Conservation (phyloP, 2,113 vertebrate species). For the Poeciliopsis retropinna region DNA sequence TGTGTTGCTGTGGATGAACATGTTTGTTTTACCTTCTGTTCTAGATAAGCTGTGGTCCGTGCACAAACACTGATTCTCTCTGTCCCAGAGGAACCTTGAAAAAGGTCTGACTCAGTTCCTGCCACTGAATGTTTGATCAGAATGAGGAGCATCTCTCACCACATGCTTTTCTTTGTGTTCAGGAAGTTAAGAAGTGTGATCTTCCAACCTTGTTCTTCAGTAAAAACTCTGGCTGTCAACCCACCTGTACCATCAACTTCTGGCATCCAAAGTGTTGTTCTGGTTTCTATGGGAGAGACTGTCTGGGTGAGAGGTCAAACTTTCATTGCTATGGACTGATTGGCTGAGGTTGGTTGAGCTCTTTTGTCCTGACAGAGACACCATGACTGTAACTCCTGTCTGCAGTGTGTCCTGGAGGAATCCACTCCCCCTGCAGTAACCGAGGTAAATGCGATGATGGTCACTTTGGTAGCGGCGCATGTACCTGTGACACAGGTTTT, state of each 20-base stretch:
- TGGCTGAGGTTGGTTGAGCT: not conserved
- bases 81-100: slow-evolving; percentile 83
- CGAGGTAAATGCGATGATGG: slow-evolving; percentile 84
- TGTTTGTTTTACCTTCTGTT: slow-evolving; percentile 21
- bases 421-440: slow-evolving; percentile 81
- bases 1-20: not conserved
- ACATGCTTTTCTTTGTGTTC: slow-evolving; percentile 14
- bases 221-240: slow-evolving; percentile 79
- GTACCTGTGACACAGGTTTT: slow-evolving; percentile 83
- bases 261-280: slow-evolving; percentile 86
- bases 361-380: not conserved
- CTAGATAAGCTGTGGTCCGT: slow-evolving; percentile 84
- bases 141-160: not conserved
- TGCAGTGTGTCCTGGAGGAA: slow-evolving; percentile 89
- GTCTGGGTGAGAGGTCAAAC: slow-evolving; percentile 81
- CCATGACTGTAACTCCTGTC: not conserved
- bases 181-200: slow-evolving; percentile 73
- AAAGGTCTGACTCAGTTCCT: slow-evolving; percentile 78
- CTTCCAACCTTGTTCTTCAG: slow-evolving; percentile 42
- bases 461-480: slow-evolving; percentile 83
- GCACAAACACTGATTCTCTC: slow-evolving; percentile 41
- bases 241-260: slow-evolving; percentile 79
- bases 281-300: slow-evolving; percentile 89
- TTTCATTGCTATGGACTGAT: not conserved
- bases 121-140: too few species aligned